Conservation (phyloP, 1,140 invertebrate species). For the Zaprionus inermis region DNA sequence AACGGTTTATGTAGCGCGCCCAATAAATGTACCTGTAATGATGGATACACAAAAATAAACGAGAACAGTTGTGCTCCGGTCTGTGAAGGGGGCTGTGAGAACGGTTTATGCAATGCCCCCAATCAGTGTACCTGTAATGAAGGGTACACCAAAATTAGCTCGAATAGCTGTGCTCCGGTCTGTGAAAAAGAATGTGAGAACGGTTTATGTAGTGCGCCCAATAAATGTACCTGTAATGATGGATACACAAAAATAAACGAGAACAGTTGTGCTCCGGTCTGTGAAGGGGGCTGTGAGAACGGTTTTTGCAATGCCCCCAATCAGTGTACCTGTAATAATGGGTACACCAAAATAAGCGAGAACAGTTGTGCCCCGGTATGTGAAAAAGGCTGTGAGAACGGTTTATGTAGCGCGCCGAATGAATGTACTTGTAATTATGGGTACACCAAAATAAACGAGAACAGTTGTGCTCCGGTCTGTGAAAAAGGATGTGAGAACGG, state of each 20-base stretch:
- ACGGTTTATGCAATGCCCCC: conserved; percentile 2
- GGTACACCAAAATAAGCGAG: conserved; percentile 13
- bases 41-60: not conserved
- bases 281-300: conserved; percentile 23
- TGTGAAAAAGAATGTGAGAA: conserved; percentile 30
- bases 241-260: not conserved
- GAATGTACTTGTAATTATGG: not conserved
- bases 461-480: conserved; percentile 26
- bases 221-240: not conserved
- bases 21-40: conserved; percentile 5
- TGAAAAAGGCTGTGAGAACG: conserved; percentile 22
- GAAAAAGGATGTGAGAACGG: conserved; percentile 19
- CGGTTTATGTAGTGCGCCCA: not conserved
- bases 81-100: conserved; percentile 1
- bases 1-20: conserved; percentile 5
- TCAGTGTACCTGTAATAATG: conserved; percentile 25
- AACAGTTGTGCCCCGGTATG: conserved; percentile 26
- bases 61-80: conserved; percentile 1
- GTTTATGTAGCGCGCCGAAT: conserved; percentile 5
- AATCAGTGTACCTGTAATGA: conserved; percentile 1
- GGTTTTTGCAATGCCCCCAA: conserved; percentile 29
- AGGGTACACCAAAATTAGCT: not conserved
- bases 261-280: conserved; percentile 18
- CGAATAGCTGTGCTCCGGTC: conserved; percentile 18
- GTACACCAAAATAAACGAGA: not conserved